A percentile compares a stretch with the other conserved stretches of the same genome.
These are phyloP conservation scores for Archocentrus centrarchus DNA, from an alignment of 2,113 vertebrate genomes.

Conservation along the genomic window DNA sequence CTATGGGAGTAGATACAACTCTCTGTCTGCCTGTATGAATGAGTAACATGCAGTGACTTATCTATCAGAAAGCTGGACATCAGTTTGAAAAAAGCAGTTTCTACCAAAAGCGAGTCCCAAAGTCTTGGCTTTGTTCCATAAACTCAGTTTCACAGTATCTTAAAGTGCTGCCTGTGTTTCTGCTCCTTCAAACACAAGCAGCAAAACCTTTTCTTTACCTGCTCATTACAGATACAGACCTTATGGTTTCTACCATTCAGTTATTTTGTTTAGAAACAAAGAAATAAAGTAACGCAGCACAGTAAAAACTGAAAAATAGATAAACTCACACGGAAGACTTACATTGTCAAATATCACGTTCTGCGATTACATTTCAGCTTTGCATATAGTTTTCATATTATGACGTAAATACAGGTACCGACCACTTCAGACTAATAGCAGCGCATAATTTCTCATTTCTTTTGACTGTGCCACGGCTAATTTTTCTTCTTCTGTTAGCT, in stretches of 20 bases:
- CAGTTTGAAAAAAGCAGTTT: constrained; percentile 21
- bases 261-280: constrained; percentile 9
- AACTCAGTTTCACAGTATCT: not conserved
- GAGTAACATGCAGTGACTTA: constrained; percentile 58
- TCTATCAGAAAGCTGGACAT: constrained; percentile 10
- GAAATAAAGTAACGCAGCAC: not conserved
- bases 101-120: constrained; percentile 1
- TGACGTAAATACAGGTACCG: not conserved
- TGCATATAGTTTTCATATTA: constrained; percentile 16
- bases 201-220: not conserved
- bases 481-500: not conserved
- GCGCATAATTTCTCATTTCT: not conserved
- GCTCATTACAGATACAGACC: not conserved
- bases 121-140: constrained; percentile 7
- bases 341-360: not conserved
- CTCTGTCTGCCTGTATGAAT: constrained; percentile 16
- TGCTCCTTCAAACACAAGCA: constrained; percentile 4
- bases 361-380: constrained; percentile 6
- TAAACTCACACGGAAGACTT: constrained; percentile 9
- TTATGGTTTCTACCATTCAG: not conserved
- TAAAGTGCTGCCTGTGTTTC: not conserved
- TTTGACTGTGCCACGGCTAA: not conserved
- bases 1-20: constrained; percentile 37
- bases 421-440: not conserved
- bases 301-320: not conserved